These are phyloP conservation scores for Leucoma salicis DNA, from an alignment of 2,888 invertebrate species.

Conservation along the genomic window DNA sequence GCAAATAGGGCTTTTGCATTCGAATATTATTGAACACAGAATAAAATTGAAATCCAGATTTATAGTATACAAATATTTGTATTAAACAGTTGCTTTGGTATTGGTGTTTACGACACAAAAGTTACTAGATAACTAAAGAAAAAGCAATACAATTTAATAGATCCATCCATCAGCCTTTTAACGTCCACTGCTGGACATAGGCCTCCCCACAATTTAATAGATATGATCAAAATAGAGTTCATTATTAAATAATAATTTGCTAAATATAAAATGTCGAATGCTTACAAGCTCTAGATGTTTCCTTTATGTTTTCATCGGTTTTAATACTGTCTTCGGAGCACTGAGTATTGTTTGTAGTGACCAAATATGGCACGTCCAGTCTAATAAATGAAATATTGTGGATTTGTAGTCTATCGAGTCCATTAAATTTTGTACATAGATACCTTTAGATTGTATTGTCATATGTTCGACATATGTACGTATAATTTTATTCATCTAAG, in stretches of 20 bases:
- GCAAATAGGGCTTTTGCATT: constrained; percentile 14
- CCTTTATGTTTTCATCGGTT: constrained; percentile 47
- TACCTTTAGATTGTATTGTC: constrained; percentile 79
- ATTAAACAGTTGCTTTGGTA: too few relatives aligned
- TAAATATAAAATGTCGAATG: neutral
- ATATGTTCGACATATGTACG: constrained; percentile 80
- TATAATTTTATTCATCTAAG: constrained; percentile 82
- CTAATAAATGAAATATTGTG: constrained; percentile 49
- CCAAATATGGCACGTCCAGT: constrained; percentile 73
- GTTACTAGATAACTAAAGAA: too few relatives aligned
- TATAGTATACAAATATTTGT: too few relatives aligned
- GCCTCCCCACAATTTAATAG: too few relatives aligned
- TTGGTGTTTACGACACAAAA: too few relatives aligned
- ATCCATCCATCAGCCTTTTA: too few relatives aligned
- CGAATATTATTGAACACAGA: too few relatives aligned
- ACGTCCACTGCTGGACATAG: too few relatives aligned
- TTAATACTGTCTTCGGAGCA: constrained; percentile 44
- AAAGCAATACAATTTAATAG: too few relatives aligned
- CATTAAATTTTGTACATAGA: constrained; percentile 73
- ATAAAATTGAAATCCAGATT: too few relatives aligned
- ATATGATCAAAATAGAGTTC: too few relatives aligned
- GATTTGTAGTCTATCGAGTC: constrained; percentile 59
- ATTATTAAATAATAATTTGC: too few relatives aligned
- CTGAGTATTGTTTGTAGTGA: constrained; percentile 66
- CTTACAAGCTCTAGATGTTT: constrained; percentile 25